Base-by-base conservation (phyloP, 1,140 invertebrate species). In the Wiebesia pumilae region DNA sequence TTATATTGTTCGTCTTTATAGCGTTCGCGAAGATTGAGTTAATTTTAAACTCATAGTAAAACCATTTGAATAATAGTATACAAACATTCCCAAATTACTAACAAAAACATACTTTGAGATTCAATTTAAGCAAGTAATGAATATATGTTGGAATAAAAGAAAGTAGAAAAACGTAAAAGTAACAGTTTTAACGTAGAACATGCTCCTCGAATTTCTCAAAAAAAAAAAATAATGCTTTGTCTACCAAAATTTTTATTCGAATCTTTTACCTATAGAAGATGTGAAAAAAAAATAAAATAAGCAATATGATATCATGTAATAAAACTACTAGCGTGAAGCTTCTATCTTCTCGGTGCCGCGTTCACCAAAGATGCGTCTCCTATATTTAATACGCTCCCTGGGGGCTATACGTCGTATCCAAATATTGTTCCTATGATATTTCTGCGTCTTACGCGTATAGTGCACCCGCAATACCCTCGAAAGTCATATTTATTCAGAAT, bases 361-460 rank as follows among this genome's bases (percentile, higher is more conserved):
- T 93, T 87, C 92, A 92, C 92, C 92, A 93, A 93, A 93, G 92
- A 86, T 81, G 77, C 69, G 80, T 83, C 71, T 82, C 24, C 40
- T 81, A 81, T 58, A 81, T 73, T 33, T 83, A 87, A 69, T 73
- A 78, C 19, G 58, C 81, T 58, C 40, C 54, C 10, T 3, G 80
- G 78, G 90, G 89, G 79, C 90, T 91, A 91, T 91, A 89, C 89
- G 90, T 90, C 87, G 91, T 92, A 91, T 91, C 91, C 91, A 92
- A 91, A 91, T 92, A 93, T 93, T 92, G 90, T 91, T 91, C 87
- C 89, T 90, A 89, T 88, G 88, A 93, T 93, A 92, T 93, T 93
- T 92, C 88, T 78, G 91, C 91, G 92, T 86, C 85, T 91, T 91
- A 92, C 90, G 88, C 89, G 90, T 90, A 91, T 91, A 90, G 89